These are phyloP conservation scores for Puma concolor DNA, from an alignment of 2,113 vertebrate genomes.

Conservation along the genomic window DNA sequence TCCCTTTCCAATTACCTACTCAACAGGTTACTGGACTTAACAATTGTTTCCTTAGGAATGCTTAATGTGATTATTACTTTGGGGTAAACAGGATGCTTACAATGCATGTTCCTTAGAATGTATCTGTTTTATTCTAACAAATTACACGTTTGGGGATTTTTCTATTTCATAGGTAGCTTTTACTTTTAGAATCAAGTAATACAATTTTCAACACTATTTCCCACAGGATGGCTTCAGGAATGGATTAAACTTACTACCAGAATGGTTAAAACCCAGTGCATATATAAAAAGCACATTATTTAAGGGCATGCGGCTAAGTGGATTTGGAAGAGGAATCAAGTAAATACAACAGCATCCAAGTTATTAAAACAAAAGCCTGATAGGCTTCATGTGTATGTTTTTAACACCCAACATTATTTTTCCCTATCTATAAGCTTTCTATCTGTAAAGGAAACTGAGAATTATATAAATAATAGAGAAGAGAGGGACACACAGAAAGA, in stretches of 20 bases:
- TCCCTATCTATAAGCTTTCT: neutral
- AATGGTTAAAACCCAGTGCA: neutral
- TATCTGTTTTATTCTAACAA: constrained; percentile 11
- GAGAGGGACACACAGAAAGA: neutral
- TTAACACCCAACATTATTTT: constrained; percentile 2
- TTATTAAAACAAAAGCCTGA: constrained; percentile 28
- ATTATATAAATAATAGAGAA: neutral
- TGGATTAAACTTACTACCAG: neutral
- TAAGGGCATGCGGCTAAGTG: neutral
- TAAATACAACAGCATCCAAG: neutral
- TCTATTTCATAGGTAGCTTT: neutral
- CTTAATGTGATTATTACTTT: neutral
- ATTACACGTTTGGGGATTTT: neutral
- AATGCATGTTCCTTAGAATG: neutral
- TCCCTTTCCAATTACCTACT: neutral
- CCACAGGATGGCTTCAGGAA: neutral
- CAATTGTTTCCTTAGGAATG: neutral
- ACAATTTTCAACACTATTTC: neutral
- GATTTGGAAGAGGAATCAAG: constrained; percentile 10
- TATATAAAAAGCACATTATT: neutral
- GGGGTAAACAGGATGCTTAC: neutral
- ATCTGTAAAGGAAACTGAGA: constrained; percentile 17
- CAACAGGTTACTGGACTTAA: neutral
- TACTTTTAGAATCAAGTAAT: constrained; percentile 35
- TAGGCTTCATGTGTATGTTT: neutral